phyloP scores from a whole-genome alignment of 2,113 vertebrate genomes.

The Rhipidura dahli region DNA sequence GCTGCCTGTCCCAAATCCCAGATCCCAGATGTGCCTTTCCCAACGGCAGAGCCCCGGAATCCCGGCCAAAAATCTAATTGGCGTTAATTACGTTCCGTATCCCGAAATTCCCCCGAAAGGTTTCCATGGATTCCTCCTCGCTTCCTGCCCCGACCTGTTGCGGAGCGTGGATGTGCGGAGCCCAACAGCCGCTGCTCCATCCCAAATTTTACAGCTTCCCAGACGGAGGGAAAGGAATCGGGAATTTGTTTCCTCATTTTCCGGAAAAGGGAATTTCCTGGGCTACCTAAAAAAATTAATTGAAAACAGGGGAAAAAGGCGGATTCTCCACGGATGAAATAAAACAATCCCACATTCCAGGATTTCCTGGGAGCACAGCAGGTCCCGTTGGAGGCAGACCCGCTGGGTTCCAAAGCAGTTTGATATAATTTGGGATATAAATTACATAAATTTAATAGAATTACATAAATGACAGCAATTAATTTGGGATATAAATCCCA shows the following conservation, averaged over 20 bases:
- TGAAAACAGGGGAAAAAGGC: background rate
- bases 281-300: background rate
- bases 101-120: conserved; percentile 19
- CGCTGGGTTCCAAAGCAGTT: accelerated
- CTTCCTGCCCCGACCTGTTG: conserved; percentile 18
- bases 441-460: too few species aligned
- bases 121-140: conserved; percentile 37
- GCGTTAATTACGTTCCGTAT: conserved; percentile 3
- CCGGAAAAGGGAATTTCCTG: background rate
- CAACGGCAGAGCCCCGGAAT: background rate
- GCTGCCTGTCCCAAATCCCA: background rate
- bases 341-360: accelerated
- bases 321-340: background rate
- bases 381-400: background rate
- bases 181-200: conserved; percentile 26
- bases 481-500: background rate
- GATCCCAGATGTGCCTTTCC: conserved; percentile 15
- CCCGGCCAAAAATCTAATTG: conserved; percentile 3
- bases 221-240: background rate
- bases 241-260: background rate
- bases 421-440: background rate
- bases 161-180: background rate
- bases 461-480: too few species aligned
- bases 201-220: background rate
- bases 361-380: background rate